Percentiles rank a stretch among this genome's conserved stretches.
phyloP scores from a whole-genome alignment of 2,888 invertebrate genomes.

The Pherbina coryleti region DNA sequence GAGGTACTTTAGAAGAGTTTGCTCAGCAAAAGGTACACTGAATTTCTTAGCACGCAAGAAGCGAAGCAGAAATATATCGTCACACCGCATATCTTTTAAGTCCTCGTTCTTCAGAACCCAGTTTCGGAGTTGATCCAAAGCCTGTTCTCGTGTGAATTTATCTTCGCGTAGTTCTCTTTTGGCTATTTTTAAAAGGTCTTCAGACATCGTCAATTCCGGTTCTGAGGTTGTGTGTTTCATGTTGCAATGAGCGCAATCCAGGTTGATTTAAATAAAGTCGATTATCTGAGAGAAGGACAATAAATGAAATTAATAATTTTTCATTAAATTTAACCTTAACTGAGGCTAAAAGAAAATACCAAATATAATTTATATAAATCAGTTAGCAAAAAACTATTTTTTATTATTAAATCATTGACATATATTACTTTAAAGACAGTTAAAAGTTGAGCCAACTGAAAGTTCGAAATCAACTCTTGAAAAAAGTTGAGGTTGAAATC shows the following conservation, averaged over 20 bases:
- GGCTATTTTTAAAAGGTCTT: constrained; percentile 71
- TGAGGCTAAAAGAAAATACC: too few relatives aligned
- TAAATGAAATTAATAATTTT: too few relatives aligned
- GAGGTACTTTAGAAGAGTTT: constrained; percentile 82
- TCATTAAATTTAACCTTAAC: too few relatives aligned
- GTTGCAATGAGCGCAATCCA: constrained; percentile 24
- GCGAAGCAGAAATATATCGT: constrained; percentile 79
- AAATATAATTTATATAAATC: too few relatives aligned
- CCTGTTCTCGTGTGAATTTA: constrained; percentile 74
- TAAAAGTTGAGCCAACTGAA: too few relatives aligned
- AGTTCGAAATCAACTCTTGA: too few relatives aligned
- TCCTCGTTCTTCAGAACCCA: constrained; percentile 81
- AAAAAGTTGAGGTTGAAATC: too few relatives aligned
- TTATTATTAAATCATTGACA: too few relatives aligned
- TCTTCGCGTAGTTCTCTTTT: constrained; percentile 80
- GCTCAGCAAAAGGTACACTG: constrained; percentile 84
- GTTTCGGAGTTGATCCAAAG: constrained; percentile 75
- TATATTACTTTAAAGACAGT: too few relatives aligned
- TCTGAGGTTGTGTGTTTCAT: constrained; percentile 41
- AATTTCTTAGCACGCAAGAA: constrained; percentile 84
- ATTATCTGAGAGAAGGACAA: too few relatives aligned
- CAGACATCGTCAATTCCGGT: constrained; percentile 45
- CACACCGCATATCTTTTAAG: constrained; percentile 77
- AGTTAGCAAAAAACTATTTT: too few relatives aligned
- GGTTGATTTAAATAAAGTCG: too few relatives aligned